phyloP scores from a whole-genome alignment of 2,888 invertebrate genomes.

The Drosophila birchii region DNA sequence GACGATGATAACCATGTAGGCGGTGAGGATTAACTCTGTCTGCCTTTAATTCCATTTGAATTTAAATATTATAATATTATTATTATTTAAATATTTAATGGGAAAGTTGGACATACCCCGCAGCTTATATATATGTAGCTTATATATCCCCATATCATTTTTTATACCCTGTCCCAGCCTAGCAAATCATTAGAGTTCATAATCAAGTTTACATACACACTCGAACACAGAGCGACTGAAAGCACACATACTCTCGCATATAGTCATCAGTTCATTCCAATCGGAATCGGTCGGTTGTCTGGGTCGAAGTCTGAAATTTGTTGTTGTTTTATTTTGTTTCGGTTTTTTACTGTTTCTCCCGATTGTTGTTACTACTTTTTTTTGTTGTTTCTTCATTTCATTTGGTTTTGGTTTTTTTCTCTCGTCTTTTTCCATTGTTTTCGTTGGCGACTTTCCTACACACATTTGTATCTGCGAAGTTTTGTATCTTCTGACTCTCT shows the following conservation, averaged over 20 bases:
- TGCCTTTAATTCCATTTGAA: constrained; percentile 1
- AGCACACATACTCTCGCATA: constrained; percentile 18
- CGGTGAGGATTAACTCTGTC: neutral
- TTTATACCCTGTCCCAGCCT: constrained; percentile 12
- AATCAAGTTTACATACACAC: constrained; percentile 44
- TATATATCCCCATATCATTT: neutral
- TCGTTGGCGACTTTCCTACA: constrained; percentile 36
- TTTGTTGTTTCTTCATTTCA: constrained; percentile 24
- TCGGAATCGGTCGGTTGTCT: constrained; percentile 69
- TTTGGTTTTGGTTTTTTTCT: constrained; percentile 14
- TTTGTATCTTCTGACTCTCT: constrained; percentile 9
- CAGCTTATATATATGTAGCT: neutral
- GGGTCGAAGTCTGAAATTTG: constrained; percentile 73
- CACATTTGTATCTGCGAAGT: constrained; percentile 13
- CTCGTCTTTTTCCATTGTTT: constrained; percentile 43
- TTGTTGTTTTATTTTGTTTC: constrained; percentile 54
- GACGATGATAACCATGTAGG: constrained; percentile 4
- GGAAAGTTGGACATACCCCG: constrained; percentile 17
- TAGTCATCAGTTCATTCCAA: constrained; percentile 50
- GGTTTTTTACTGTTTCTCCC: constrained; percentile 41
- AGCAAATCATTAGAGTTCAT: constrained; percentile 47
- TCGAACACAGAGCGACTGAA: neutral
- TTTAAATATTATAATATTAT: neutral
- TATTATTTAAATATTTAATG: neutral
- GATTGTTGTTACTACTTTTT: constrained; percentile 40